Base-by-base conservation (phyloP, 2,113 vertebrate species). In the Lynx canadensis region DNA sequence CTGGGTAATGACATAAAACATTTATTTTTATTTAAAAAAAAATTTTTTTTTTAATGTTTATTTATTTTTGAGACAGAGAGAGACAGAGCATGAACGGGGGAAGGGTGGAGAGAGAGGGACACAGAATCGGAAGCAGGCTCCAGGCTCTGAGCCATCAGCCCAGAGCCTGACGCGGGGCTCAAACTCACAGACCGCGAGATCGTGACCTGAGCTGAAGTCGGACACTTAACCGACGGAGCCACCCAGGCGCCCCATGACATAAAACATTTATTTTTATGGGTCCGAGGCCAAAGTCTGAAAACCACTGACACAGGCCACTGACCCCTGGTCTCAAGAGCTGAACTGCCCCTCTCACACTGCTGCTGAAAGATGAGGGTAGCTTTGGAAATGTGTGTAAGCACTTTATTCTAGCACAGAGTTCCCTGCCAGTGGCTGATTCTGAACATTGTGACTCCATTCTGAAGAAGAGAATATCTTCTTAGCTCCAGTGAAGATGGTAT, bases 221-320 rank as follows among this genome's bases (percentile, higher is more conserved):
- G 38, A 41, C 38, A 41, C 38, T 41, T 41, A 41, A 41, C 38
- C 4, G 38, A 41, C 38, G 38, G 38, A 41, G 38, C 38, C 38
- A 41, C 38, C 38, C 38, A 41, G 38, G 38, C 38, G 38, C 38
- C 38, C 38, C 38, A 95, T 38, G 36, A 33, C 85, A 33, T 80
- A 78, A 89, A 94, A 93, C 68, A 89, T 80, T 95, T 73, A 45
- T 95, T 79, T 86, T 7, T 38, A 11, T 92, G 69, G 36, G 57
- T 83, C 95, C 36, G 21, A 85, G 45, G 45, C 13, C 73, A 93
- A 93, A 92, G 36, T 94, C 29, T 94, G 55, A 91, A 95, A 94
- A 76, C 8, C 3, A 84, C 5, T 66, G 74, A 5, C 50, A 52
- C 78, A 69, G 41, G 48, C 9, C 90, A 85, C 0, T 52, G 76